Conservation (phyloP, 2,888 invertebrate genomes). For the Acanthopleura granulata region DNA sequence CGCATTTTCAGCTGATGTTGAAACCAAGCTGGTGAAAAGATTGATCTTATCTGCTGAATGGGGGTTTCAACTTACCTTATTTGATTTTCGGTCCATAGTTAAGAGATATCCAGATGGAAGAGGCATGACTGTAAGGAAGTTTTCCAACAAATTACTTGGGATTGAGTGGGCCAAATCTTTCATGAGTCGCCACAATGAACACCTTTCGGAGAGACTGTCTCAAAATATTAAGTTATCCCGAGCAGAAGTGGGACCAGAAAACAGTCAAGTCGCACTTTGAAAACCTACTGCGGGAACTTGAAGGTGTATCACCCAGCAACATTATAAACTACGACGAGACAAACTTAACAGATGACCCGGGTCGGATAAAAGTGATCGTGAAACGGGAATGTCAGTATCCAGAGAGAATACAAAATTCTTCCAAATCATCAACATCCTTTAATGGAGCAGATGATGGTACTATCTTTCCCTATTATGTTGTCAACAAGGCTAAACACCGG, state of each 20-base stretch:
- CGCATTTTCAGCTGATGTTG: too few species aligned
- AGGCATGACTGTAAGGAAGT: too few species aligned
- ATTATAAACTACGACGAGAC: slow-evolving; percentile 65
- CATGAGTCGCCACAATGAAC: slow-evolving; percentile 16
- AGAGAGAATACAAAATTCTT: slow-evolving; percentile 60
- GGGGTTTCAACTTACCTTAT: too few species aligned
- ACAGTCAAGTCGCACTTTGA: not conserved
- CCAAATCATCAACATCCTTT: slow-evolving; percentile 63
- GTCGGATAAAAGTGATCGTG: slow-evolving; percentile 33
- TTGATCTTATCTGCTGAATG: too few species aligned
- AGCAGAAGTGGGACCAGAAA: not conserved
- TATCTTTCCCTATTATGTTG: slow-evolving; percentile 66
- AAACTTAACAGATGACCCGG: slow-evolving; percentile 65
- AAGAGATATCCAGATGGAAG: too few species aligned
- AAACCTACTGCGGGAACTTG: not conserved
- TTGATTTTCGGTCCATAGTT: too few species aligned
- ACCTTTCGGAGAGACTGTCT: not conserved
- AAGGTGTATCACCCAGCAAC: slow-evolving; percentile 33
- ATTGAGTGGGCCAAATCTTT: slow-evolving; percentile 18
- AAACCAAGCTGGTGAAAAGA: too few species aligned
- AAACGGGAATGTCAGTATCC: slow-evolving; percentile 43
- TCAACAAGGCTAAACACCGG: slow-evolving; percentile 68
- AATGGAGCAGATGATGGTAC: slow-evolving; percentile 63
- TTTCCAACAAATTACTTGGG: not conserved
- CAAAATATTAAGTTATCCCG: slow-evolving; percentile 3